Conservation (phyloP, 2,888 invertebrate species). For the Lepidonotus clava region DNA sequence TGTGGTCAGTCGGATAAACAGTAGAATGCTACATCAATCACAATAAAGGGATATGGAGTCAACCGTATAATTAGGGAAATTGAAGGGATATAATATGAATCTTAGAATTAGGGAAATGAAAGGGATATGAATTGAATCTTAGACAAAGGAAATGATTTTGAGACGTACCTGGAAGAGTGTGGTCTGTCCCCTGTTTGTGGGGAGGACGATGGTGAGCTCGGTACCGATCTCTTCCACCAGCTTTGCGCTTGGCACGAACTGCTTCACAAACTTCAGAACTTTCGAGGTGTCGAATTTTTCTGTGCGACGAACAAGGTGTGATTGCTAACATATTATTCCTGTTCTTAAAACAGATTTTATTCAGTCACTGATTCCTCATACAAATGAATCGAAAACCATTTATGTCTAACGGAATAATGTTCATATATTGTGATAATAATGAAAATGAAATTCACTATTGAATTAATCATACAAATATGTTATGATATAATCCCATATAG, state of each 20-base stretch:
- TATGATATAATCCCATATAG: no score
- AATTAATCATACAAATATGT: no score
- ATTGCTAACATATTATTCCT: neutral
- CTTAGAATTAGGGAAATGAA: no score
- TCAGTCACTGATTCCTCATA: neutral
- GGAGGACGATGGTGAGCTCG: conserved; percentile 81
- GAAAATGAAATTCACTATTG: no score
- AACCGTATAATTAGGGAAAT: no score
- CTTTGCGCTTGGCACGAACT: conserved; percentile 79
- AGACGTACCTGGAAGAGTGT: conserved; percentile 25
- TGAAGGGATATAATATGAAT: no score
- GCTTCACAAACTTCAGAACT: conserved; percentile 73
- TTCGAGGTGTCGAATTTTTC: neutral
- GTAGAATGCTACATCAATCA: no score
- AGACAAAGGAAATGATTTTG: no score
- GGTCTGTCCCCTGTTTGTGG: neutral
- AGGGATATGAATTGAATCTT: no score
- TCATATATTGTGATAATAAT: no score
- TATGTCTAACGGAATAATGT: neutral
- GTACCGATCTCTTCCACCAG: conserved; percentile 81
- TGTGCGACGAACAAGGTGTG: neutral
- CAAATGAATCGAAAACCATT: neutral
- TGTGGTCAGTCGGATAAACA: no score
- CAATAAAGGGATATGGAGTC: no score
- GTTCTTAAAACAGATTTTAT: neutral